A percentile compares a stretch with the other conserved stretches of the same genome.
Conservation (phyloP, 2,797 vertebrate genomes). For the Urophycis tenuis region DNA sequence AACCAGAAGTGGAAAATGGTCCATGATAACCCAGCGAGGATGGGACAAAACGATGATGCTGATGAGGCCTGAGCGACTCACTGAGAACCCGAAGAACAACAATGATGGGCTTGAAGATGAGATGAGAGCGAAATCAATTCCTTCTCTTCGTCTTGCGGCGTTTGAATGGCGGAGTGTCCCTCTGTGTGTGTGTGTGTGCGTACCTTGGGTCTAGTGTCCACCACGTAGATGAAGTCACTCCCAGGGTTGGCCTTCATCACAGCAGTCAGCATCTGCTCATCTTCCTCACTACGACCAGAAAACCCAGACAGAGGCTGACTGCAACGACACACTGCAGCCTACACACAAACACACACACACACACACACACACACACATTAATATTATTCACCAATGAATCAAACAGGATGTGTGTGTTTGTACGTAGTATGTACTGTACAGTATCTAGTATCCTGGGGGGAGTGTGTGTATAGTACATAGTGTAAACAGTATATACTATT, state of each 20-base stretch:
- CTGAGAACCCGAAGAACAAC: no score
- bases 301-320: constrained; percentile 96
- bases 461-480: background rate
- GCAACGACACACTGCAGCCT: constrained; percentile 92
- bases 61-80: no score
- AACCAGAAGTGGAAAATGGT: no score
- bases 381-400: background rate
- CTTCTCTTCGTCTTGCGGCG: no score
- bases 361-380: background rate
- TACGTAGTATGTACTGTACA: background rate
- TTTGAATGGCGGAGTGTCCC: no score
- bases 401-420: no score
- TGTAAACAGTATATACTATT: no score
- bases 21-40: no score
- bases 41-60: no score
- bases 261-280: constrained; percentile 91
- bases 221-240: constrained; percentile 89
- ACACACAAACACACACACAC: background rate
- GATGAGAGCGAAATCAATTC: no score
- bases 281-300: constrained; percentile 89
- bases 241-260: constrained; percentile 90
- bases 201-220: constrained; percentile 94
- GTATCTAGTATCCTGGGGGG: background rate
- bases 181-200: background rate
- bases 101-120: no score